Evolutionary conservation across 2,797 vertebrate genomes (phyloP).

Genomic region (Cossypha polioptera): DNA sequence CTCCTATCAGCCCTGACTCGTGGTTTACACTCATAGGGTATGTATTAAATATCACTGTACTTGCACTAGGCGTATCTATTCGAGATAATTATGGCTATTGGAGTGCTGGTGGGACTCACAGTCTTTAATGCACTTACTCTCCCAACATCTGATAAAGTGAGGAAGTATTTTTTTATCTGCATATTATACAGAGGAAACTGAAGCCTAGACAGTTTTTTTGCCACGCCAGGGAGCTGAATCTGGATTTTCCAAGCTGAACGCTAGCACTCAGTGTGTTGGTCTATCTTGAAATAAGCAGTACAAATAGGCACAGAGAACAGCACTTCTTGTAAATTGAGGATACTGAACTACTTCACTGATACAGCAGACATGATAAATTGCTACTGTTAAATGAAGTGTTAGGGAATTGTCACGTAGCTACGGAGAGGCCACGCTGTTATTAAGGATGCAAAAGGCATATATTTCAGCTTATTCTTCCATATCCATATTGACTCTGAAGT

Average conservation of each 20-base stretch:
- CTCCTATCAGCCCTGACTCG: constrained; percentile 6
- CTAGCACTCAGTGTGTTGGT: background rate
- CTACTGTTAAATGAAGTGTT: constrained; percentile 31
- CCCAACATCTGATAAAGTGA: constrained; percentile 3
- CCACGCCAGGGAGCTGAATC: background rate
- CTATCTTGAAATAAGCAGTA: background rate
- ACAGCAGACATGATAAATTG: constrained; percentile 44
- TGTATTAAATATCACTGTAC: constrained; percentile 35
- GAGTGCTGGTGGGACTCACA: background rate
- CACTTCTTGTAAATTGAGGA: background rate
- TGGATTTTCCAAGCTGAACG: background rate
- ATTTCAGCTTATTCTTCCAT: constrained; percentile 54
- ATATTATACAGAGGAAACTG: background rate
- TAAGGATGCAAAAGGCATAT: constrained; percentile 36
- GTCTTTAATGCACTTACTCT: constrained; percentile 21
- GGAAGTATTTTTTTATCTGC: constrained; percentile 44
- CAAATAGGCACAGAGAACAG: background rate
- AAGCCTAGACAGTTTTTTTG: constrained; percentile 1
- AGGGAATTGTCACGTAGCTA: constrained; percentile 31
- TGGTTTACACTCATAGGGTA: background rate
- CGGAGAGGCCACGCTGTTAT: background rate
- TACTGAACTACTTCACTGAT: background rate
- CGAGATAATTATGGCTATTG: background rate
- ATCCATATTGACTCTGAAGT: constrained; percentile 46
- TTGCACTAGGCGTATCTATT: background rate